Base-by-base conservation (phyloP, 2,113 vertebrate genomes). In the Epinephelus cyanopodus region DNA sequence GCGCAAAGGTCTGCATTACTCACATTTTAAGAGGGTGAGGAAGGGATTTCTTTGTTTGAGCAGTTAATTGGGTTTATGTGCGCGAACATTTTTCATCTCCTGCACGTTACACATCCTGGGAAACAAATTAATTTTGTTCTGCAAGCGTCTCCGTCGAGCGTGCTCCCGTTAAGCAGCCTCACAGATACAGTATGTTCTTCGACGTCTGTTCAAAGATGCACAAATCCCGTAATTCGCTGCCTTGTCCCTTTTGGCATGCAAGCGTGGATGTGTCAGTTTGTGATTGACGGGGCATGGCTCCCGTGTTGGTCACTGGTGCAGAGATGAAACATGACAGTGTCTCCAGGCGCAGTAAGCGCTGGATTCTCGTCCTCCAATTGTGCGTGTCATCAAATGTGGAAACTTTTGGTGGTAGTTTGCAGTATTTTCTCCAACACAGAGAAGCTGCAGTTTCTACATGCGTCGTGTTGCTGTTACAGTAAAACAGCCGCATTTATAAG, bases 1-100 rank as follows among this genome's bases (percentile, higher is more conserved):
- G 54, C n/a, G 23, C 70, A 84, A 85, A 88, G 86, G 85, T 82
- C 89, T 52, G 72, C 80, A 80, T 90, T 85, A 56, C 81, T 79
- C 86, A 81, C 84, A 81, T 85, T 88, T 83, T 61, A 70, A 37
- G 48, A 58, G 45, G 45, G 54, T 39, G 79, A 64, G 39, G 50
- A 60, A 64, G 61, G 67, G 84, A 84, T 85, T 57, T 73, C 63
- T 87, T 91, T 89, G 83, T 92, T 76, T 80, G 37, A 79, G 75
- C 10, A 7, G 79, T 74, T 86, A 84, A 90, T 91, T 81, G 56
- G 67, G 61, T 73, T 72, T 85, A 67, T 47, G n/a, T 50, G 33
- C 13, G 0, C 70, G 7, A 80, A 77, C 1, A 13, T 71, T 68
- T 84, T 62, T 9, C 1, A 56, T 75, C 42, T 57, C 17, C 4